Base-by-base conservation (phyloP, 2,888 invertebrate species). In the Drosophila fungiperda region DNA sequence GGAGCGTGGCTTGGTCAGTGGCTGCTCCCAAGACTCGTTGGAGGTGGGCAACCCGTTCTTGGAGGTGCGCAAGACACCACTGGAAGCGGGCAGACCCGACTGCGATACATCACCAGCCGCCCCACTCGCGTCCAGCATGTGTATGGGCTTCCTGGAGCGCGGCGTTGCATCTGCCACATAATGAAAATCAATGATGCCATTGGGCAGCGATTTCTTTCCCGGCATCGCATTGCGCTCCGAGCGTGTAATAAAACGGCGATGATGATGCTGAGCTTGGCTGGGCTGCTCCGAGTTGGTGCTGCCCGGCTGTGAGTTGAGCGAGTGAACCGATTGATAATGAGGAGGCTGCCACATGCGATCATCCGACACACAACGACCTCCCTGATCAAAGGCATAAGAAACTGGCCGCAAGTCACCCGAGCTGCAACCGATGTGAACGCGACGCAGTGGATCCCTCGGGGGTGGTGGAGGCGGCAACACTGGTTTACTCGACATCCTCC, bases 401-500 rank as follows among this genome's bases (percentile, higher is more conserved):
- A 94, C 92, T 0, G 95, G 95, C 62, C 95, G 93, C 63, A 84
- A 82, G 75, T 90, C 93, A 4, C 82, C 80, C 0, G 91, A 83
- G 87, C 80, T 92, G 57, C 84, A 59, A n/a, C 54, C 71, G 3
- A 94, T 92, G 67, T 94, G 93, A n/a, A 94, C 93, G 64, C 93
- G 90, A 69, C 95, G 94, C 84, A 95, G 94, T 77, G 96, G 96
- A 92, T 96, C 96, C 82, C 96, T 94, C n/a, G 97, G 97, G 0
- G 97, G 97, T 35, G 97, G 97, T 5, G 96, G 95, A 0, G 97
- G 97, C 7, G 97, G 96, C 42, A 95, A 96, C 42, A 95, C 88
- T 54, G 94, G 94, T 59, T 92, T 92, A 9, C 86, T 86, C 73
- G 85, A 84, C 80, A 83, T 58, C 8, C 84, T 45, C 7, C 45